Evolutionary conservation across 1,140 invertebrate genomes (phyloP), one percentile per base, ranked within the genome.

Genomic region (Eupeodes corollae): DNA sequence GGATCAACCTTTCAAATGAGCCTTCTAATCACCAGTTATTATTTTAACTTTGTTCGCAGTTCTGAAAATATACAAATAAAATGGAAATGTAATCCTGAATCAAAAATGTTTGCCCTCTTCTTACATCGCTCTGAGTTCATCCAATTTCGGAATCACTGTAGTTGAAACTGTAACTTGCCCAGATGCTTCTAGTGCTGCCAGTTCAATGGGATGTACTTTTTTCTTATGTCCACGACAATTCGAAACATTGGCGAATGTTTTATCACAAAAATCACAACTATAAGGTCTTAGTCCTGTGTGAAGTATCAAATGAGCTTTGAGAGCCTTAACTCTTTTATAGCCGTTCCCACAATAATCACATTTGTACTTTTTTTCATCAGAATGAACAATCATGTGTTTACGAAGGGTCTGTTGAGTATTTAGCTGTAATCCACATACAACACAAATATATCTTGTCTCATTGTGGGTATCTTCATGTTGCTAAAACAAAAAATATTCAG

Each of bases 161-260:
- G 62, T 65, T 46, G 61, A 61, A 14, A 46, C 44, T 33, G 56
- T 65, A 9, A 15, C 19, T 26, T 46, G 52, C 5, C 54, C 62
- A 2, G 60, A 48, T n/a, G 62, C 62, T 47, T 70, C 68, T 41
- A 63, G 56, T 1, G 63, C 57, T 10, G 66, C 59, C 44, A 73
- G 53, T 49, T 73, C 71, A 42, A 60, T 57, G 12, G 71, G 69
- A 58, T 73, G 72, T 32, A 67, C 55, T 18, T 69, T 63, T 45
- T 69, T 65, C 41, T 73, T 73, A 51, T 73, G 72, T 40, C 69
- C 69, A 19, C 72, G 66, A 50, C 71, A 73, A 46, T 73, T 73
- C 9, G 69, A 70, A 13, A 68, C 69, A 40, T 72, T 73, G 46
- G 72, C 69, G 54, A 73, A 73, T 2, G 70, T 71, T 18, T 69